These are phyloP conservation scores for Falco peregrinus DNA, from an alignment of 2,797 vertebrate genomes.

Conservation along the genomic window DNA sequence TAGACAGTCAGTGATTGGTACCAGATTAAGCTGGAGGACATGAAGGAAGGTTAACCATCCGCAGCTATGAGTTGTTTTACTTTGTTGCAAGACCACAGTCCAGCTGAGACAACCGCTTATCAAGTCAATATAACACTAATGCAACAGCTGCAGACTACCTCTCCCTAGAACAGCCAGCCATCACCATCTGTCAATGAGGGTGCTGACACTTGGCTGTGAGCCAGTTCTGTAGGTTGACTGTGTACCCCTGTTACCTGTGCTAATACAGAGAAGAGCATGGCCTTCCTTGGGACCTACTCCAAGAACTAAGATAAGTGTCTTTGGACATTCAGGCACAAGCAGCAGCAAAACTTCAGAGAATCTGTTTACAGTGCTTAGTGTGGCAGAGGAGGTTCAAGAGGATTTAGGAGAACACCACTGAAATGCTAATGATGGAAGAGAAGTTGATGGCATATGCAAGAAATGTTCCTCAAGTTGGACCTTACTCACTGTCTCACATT, in stretches of 20 bases:
- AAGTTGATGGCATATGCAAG: neutral
- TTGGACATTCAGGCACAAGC: neutral
- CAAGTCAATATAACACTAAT: neutral
- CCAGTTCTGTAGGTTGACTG: neutral
- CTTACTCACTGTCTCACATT: neutral
- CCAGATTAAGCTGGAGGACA: neutral
- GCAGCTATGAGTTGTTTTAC: neutral
- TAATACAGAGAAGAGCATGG: neutral
- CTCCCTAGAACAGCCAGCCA: neutral
- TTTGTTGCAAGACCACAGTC: neutral
- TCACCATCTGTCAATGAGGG: neutral
- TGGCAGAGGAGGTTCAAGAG: neutral
- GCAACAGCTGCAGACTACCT: neutral
- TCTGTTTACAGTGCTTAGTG: neutral
- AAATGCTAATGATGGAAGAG: neutral
- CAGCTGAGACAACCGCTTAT: neutral
- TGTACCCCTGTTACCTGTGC: neutral
- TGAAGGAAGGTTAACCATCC: neutral
- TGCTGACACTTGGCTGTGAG: neutral
- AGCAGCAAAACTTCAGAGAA: neutral
- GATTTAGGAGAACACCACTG: neutral
- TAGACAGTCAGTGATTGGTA: neutral
- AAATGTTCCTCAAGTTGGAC: neutral
- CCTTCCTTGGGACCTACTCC: neutral
- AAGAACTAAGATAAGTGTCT: neutral